Base-by-base conservation (phyloP, 1,140 invertebrate genomes). In the Tenebrio molitor region DNA sequence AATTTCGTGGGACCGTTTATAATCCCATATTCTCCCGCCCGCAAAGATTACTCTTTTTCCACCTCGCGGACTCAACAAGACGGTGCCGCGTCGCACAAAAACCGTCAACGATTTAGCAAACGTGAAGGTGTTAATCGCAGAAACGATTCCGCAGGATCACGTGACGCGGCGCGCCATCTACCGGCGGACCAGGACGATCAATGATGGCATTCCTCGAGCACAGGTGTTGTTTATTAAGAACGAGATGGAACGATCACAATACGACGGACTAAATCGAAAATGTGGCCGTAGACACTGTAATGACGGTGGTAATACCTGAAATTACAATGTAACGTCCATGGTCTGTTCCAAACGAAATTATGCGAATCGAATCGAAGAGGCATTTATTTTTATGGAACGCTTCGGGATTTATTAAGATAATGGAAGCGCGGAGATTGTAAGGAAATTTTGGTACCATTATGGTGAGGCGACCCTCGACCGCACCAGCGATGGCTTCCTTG, bases 231-330 rank as follows among this genome's bases (percentile, higher is more conserved):
- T 29, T 12, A 58, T 58, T 29, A 29, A 58, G 50, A 58, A 58
- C 15, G 50, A 58, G 50, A 58, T 29, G 23, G 23, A 58, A 58
- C 50, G 36, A 39, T 39, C 36, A 39, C 36, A 39, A 39, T 12
- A 58, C 23, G 50, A 58, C 50, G 50, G 19, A 58, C 50, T 25
- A 58, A 58, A 58, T 58, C 50, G 50, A 58, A 58, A 58, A 58
- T 58, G 50, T 29, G 50, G n/a, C 50, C 50, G 23, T 33, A 33
- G 50, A 58, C 50, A 29, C 50, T 15, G n/a, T 58, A 58, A 58
- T 58, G 29, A 58, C 50, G 23, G 21, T 14, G 42, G 42, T 46
- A 46, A 46, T 46, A 46, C 17, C 42, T 17, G 42, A 58, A 58
- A 58, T 58, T 58, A 33, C 50, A 29, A 58, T 25, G 23, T 25